A percentile compares a stretch with the other conserved stretches of the same genome.
Conservation (phyloP, 2,888 invertebrate genomes). For the Eilema sororculum region DNA sequence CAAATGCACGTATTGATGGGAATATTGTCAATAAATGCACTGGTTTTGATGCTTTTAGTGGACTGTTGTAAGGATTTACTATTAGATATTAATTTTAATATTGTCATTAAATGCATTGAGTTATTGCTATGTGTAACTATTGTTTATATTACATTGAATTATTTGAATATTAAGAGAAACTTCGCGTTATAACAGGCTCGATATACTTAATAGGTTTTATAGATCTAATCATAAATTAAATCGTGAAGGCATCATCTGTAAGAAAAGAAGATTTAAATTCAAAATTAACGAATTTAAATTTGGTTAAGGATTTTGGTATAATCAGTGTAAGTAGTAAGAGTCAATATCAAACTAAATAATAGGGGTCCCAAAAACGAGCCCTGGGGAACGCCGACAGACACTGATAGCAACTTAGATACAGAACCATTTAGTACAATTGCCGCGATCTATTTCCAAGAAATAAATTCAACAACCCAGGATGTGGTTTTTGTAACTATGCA, state of each 20-base stretch:
- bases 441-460: not conserved
- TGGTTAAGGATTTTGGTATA: too few relatives aligned
- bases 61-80: not conserved
- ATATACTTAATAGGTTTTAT: too few relatives aligned
- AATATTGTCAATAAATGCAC: conserved; percentile 27
- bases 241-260: too few relatives aligned
- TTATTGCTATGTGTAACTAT: conserved; percentile 27
- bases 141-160: too few relatives aligned
- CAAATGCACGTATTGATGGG: conserved; percentile 24
- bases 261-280: too few relatives aligned
- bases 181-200: too few relatives aligned
- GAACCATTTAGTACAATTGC: not conserved
- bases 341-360: not conserved
- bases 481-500: not conserved
- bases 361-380: not conserved
- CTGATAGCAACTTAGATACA: not conserved
- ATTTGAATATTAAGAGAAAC: too few relatives aligned
- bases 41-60: conserved; percentile 27
- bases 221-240: too few relatives aligned
- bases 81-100: conserved; percentile 19
- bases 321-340: too few relatives aligned
- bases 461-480: not conserved
- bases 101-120: conserved; percentile 30
- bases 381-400: not conserved
- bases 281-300: too few relatives aligned